Evolutionary conservation across 2,888 invertebrate genomes (phyloP), one percentile per base, ranked within the genome.

Genomic region (Pegoplata infirma): DNA sequence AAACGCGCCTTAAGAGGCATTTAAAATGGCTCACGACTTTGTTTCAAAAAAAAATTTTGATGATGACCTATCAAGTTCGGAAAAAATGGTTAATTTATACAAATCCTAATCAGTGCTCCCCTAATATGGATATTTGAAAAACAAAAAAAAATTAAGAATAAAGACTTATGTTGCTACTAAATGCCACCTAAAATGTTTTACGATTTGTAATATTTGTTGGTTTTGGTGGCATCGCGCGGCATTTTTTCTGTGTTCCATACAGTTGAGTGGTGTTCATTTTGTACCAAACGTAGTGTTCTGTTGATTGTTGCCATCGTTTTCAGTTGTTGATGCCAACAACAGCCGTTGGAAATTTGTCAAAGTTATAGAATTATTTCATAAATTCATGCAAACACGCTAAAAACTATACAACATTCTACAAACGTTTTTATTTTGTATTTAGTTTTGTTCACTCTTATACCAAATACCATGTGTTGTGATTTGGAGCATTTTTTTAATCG

Each of bases 281-380:
- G n/a, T n/a, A 19, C 12, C 32, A 47, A 12, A 19, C 28, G 28
- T 46, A 32, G 5, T 25, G 68, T 56, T 16, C 28, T 55, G 16
- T 3, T 64, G 61, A 61, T 61, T 67, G 47, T 23, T 61, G 49
- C 55, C 47, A 40, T 49, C 47, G 55, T 44, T 36, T 67, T 28
- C 16, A 23, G 55, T 32, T 28, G 63, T 53, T 66, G 68, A 79
- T 79, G 79, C 79, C 79, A 75, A 61, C 71, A 79, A 72, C 79
- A 79, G 79, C 79, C 75, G 75, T 72, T 75, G 71, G 53, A 79
- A 75, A 79, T 79, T 79, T 79, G 79, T 79, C 79, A 79, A 79
- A 79, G 40, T 75, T 79, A 17, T 71, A 79, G 71, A 79, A 75
- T 74, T 56, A 68, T 36, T 71, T 58, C 47, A 71, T 55, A 67